Conservation (phyloP, 2,113 vertebrate genomes). For the Peromyscus maniculatus region DNA sequence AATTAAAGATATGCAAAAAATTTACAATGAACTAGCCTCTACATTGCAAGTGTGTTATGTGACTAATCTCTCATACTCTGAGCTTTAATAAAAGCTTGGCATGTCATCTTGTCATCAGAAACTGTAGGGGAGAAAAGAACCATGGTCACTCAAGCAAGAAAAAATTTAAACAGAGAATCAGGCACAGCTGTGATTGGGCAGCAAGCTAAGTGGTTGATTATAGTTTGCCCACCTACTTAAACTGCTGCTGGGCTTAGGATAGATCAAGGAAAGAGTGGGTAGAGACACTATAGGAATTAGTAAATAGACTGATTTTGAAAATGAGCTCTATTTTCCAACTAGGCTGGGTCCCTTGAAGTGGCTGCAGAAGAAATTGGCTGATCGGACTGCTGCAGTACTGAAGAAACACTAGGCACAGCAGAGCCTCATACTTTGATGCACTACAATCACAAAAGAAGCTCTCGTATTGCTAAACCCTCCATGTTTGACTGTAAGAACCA, state of each 20-base stretch:
- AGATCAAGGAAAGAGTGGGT: constrained; percentile 42
- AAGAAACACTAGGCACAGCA: background rate
- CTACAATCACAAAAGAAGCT: background rate
- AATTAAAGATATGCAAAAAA: background rate
- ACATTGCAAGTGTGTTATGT: background rate
- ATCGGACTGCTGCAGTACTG: background rate
- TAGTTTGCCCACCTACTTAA: constrained; percentile 77
- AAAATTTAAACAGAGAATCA: constrained; percentile 81
- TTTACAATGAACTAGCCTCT: background rate
- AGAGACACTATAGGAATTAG: constrained; percentile 60
- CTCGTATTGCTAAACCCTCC: background rate
- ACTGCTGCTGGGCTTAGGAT: constrained; percentile 73
- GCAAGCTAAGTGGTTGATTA: constrained; percentile 79
- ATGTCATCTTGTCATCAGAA: constrained; percentile 26
- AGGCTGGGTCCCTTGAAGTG: background rate
- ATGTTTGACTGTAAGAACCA: background rate
- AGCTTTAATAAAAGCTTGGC: background rate
- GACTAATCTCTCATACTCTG: background rate
- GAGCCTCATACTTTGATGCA: background rate
- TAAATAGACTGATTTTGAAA: constrained; percentile 62
- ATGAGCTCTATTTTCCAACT: background rate
- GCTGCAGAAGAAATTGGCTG: background rate
- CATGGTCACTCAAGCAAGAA: constrained; percentile 68
- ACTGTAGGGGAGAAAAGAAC: background rate
- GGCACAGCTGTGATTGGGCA: constrained; percentile 15